Base-by-base conservation (phyloP, 2,797 vertebrate genomes). In the Pteropus rufus region DNA sequence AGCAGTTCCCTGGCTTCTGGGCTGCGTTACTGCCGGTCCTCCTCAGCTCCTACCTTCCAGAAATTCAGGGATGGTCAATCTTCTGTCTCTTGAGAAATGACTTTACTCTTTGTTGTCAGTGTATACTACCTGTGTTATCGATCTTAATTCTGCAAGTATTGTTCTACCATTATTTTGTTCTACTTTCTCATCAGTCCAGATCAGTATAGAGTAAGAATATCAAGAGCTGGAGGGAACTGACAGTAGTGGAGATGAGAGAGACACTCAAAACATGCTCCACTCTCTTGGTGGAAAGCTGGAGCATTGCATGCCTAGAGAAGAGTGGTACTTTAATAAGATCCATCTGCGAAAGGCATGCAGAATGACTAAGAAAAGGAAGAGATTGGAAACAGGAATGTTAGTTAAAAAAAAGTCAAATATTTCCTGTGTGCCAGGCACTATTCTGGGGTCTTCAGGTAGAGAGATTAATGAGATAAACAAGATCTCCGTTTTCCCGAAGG, bases 11-110 rank as follows among this genome's bases (percentile, higher is more conserved):
- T 90, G 60, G 31, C 29, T 56, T 83, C 16, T 24, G 10, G 29
- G 10, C 19, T 77, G 1, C 3, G 0, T 58, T 86, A 72, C 19
- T 84, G 7, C 70, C 36, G 12, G 31, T 52, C 12, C 46, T 70
- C 60, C 60, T 12, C 23, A 58, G 11, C 19, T 65, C 31, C 29
- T n/a, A 26, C 52, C 36, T 36, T 82, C 39, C 2, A 26, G 31
- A 36, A 91, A 54, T n/a, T 65, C 62, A 54, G 36, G 29, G 4
- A 26, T 31, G 46, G 56, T 79, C 70, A 56, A 2, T 79, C 15
- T 88, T 79, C 29, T 46, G 15, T 79, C 21, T 87, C n/a, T 67
- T 93, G 62, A 92, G 58, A 90, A 94, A 79, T 90, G 69, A 72
- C n/a, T 62, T 44, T 56, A 49, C 36, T 86, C 44, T 93, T 72